Evolutionary conservation across 2,797 vertebrate species (phyloP), one percentile per base, ranked within the genome.

Genomic region (Cygnus olor): DNA sequence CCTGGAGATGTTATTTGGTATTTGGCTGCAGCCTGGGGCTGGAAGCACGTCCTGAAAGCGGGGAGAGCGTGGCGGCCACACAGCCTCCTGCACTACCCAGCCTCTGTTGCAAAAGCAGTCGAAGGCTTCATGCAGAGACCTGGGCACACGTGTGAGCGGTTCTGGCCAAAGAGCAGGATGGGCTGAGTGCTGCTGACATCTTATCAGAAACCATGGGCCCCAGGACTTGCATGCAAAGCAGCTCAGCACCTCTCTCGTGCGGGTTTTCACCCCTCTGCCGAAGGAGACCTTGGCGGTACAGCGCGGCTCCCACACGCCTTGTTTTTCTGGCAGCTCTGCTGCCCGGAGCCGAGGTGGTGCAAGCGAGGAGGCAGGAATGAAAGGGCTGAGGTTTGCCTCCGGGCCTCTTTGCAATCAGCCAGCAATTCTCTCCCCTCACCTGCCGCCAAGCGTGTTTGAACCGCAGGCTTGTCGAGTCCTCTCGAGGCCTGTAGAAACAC

Each of bases 381-480:
- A 94, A 97, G 90, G 84, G 93, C 81, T 95, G 95, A 92, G 92
- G 87, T 95, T 97, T 93, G 95, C 96, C 96, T 78, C 21, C 7
- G 0, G 96, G 95, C 68, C 42, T 94, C 86, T 96, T 92, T 87
- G 95, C 96, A 97, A 96, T 92, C 92, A 51, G 40, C 69, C 88
- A 72, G 88, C 94, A 85, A 90, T 95, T 32, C 94, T 81, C 76
- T 89, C 61, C 68, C 57, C 83, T 95, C 3, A 8, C 68, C 10
- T 42, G 17, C 84, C 1, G 30, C 73, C 3, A 9, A 93, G 83
- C 69, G 1, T 49, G 91, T 96, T 95, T 65, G 86, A 92, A 92
- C 91, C 47, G 1, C 76, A 66, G 93, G 91, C 96, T 66, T 97
- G 96, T 93, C 6, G 12, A 84, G 91, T 92, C 96, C 61, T 97